Conservation (phyloP, 2,888 invertebrate genomes). For the Parnassius smintheus region DNA sequence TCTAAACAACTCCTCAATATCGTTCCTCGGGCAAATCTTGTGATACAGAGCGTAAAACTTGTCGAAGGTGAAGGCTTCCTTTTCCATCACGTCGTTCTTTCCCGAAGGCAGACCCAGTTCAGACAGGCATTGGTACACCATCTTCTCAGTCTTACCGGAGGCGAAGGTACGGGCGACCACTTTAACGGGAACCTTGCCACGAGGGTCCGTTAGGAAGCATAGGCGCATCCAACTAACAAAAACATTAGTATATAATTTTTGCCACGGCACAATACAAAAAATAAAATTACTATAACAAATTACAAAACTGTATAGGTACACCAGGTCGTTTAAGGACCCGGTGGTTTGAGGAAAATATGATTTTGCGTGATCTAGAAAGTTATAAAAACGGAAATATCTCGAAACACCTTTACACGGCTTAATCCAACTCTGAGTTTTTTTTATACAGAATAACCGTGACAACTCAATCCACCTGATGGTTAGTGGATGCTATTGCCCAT, state of each 20-base stretch:
- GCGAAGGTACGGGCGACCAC: conserved; percentile 98
- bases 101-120: conserved; percentile 97
- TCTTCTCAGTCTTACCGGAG: conserved; percentile 99
- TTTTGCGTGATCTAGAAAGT: too few species aligned
- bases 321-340: too few species aligned
- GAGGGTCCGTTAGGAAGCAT: conserved; percentile 95
- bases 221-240: conserved; percentile 97
- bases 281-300: too few species aligned
- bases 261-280: too few species aligned
- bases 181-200: conserved; percentile 97
- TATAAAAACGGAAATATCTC: too few species aligned
- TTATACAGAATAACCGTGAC: too few species aligned
- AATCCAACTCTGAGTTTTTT: too few species aligned
- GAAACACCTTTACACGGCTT: too few species aligned
- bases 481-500: too few species aligned
- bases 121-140: conserved; percentile 97
- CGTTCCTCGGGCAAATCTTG: conserved; percentile 99
- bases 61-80: conserved; percentile 97
- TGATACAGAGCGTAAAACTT: conserved; percentile 99
- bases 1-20: conserved; percentile 98
- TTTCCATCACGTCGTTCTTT: conserved; percentile 97
- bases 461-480: too few species aligned
- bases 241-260: background rate
- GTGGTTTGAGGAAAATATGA: too few species aligned
- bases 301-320: too few species aligned